Percentiles rank a stretch among this genome's conserved stretches.
These are phyloP conservation scores for Rhynchomys soricoides DNA, from an alignment of 2,113 vertebrate genomes.

Conservation along the genomic window DNA sequence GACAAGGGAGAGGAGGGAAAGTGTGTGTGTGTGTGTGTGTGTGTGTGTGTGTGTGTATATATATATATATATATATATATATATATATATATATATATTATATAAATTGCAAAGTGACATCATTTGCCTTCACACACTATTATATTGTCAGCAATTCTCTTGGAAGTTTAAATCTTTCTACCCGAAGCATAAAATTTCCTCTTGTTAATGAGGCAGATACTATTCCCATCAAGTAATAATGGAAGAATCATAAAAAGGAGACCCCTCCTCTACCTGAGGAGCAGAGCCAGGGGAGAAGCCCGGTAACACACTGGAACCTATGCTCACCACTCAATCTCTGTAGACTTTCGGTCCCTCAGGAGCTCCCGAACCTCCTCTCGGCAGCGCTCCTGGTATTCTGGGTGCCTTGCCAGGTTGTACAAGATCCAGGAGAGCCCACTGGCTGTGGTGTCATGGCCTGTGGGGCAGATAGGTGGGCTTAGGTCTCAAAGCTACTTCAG, in stretches of 20 bases:
- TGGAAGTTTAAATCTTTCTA: neutral
- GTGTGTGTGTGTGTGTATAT: no score
- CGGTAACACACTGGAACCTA: neutral
- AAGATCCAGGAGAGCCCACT: conserved; percentile 79
- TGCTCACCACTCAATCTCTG: conserved; percentile 77
- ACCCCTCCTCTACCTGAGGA: neutral
- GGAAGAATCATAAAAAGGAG: neutral
- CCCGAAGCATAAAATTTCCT: neutral
- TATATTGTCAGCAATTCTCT: neutral
- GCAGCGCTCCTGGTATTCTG: conserved; percentile 79
- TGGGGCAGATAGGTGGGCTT: neutral
- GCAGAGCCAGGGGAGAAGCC: neutral
- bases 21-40: no score
- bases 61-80: no score
- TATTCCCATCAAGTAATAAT: neutral
- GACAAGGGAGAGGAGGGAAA: neutral
- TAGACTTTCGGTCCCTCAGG: conserved; percentile 60
- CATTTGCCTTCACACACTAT: neutral
- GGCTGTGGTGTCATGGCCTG: conserved; percentile 81
- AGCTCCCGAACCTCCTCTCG: conserved; percentile 75
- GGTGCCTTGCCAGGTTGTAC: conserved; percentile 79
- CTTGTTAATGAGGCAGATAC: neutral
- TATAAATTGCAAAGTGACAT: neutral
- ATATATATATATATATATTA: no score
- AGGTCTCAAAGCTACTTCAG: neutral